Percentiles rank a stretch among this genome's conserved stretches.
phyloP scores from a whole-genome alignment of 1,140 invertebrate species.

The Sitophilus oryzae region DNA sequence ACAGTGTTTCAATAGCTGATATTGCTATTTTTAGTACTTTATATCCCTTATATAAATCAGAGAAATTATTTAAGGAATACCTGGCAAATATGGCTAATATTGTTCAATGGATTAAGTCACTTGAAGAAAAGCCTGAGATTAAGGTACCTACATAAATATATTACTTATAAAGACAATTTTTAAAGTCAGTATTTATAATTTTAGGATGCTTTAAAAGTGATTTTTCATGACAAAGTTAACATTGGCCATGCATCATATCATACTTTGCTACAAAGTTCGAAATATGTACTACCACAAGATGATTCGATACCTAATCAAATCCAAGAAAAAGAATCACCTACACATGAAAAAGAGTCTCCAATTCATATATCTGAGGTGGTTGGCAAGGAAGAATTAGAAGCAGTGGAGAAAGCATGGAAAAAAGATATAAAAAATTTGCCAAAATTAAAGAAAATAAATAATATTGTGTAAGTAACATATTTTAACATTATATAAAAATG shows the following conservation, averaged over 20 bases:
- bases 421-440: constrained; percentile 45
- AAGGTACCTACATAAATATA: constrained; percentile 21
- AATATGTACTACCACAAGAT: constrained; percentile 38
- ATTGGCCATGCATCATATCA: constrained; percentile 42
- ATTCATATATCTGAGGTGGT: too few species aligned
- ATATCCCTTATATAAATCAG: constrained; percentile 51
- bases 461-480: neutral
- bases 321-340: neutral
- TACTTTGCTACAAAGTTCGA: constrained; percentile 43
- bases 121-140: constrained; percentile 41
- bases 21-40: constrained; percentile 59
- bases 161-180: neutral
- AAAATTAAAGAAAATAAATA: constrained; percentile 36
- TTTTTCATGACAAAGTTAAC: constrained; percentile 35
- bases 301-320: neutral
- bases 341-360: too few species aligned
- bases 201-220: constrained; percentile 41
- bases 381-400: constrained; percentile 54
- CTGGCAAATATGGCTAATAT: constrained; percentile 11
- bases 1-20: constrained; percentile 54
- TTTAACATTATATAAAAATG: neutral
- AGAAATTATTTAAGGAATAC: constrained; percentile 35
- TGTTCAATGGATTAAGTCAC: constrained; percentile 48
- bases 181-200: constrained; percentile 13
- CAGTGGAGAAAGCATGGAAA: constrained; percentile 54